Conservation (phyloP, 2,888 invertebrate genomes). For the Athalia rosae region DNA sequence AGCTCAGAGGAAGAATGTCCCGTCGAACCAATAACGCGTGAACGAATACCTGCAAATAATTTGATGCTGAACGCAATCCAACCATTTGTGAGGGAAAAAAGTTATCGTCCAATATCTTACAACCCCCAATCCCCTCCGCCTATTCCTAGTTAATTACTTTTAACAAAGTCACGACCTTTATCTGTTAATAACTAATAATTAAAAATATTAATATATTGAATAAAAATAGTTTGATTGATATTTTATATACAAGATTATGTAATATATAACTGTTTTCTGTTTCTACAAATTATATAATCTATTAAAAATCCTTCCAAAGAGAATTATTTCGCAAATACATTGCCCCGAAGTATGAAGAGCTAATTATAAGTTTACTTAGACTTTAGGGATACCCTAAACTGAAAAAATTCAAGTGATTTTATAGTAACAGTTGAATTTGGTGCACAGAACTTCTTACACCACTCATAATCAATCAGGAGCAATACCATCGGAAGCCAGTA, state of each 20-base stretch:
- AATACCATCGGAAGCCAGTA: neutral
- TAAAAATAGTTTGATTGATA: constrained; percentile 30
- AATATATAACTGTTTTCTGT: constrained; percentile 38
- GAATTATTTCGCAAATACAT: constrained; percentile 38
- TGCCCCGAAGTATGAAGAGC: constrained; percentile 27
- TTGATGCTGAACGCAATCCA: constrained; percentile 66
- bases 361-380: constrained; percentile 13
- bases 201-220: constrained; percentile 19
- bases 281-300: constrained; percentile 43
- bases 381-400: constrained; percentile 11
- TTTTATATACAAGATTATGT: constrained; percentile 43
- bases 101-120: constrained; percentile 73
- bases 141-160: constrained; percentile 47
- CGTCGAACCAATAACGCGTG: constrained; percentile 60
- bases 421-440: constrained; percentile 13
- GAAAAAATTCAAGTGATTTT: neutral
- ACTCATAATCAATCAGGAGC: neutral
- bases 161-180: constrained; percentile 24
- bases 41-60: constrained; percentile 58
- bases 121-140: constrained; percentile 67
- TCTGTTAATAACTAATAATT: constrained; percentile 31
- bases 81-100: constrained; percentile 71
- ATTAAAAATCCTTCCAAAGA: constrained; percentile 42
- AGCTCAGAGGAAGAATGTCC: constrained; percentile 62
- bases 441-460: neutral